Evolutionary conservation across 2,888 invertebrate genomes (phyloP), one percentile per base, ranked within the genome.

Genomic region (Mythimna albipuncta): DNA sequence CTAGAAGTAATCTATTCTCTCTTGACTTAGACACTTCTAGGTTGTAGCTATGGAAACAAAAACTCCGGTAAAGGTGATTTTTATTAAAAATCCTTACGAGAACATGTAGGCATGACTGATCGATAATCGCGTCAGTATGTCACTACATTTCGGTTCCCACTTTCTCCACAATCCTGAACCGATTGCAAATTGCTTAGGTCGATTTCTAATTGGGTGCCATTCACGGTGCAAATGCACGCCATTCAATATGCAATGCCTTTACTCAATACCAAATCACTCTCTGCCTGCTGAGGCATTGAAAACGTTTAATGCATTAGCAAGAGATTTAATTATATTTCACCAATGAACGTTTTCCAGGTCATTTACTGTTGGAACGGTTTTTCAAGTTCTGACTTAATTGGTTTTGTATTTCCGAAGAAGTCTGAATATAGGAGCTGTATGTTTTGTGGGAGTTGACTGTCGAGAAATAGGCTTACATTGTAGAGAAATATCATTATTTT

Each of bases 171-270:
- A 72, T 64, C 38, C 66, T 54, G 21, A 52, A 69, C 68, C n/a
- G 52, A 81, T 75, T 65, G 67, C 75, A 70, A 84, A 81, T 81
- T 69, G 68, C 75, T 68, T 26, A 44, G 55, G 9, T 68, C 70
- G 65, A 84, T 70, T 55, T 62, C 65, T 81, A 84, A 84, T 81
- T 84, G 80, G 81, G 35, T 81, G 67, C 58, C 70, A 84, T 75
- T 81, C 81, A 84, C 19, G 41, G 32, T 19, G 55, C 55, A 59
- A 81, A 68, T 84, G 81, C 69, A 75, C 58, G 44, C 52, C 62
- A 68, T 70, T 84, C 69, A 75, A 68, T 81, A 65, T 64, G 50
- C 55, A 58, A 57, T 54, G 13, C 55, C 21, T 32, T 50, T 69
- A 61, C 35, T 69, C 58, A 66, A 64, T 74, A 10, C 55, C 21